Evolutionary conservation across 2,113 vertebrate genomes (phyloP), one percentile per base, ranked within the genome.

Genomic region (Pachypanchax playfairii): DNA sequence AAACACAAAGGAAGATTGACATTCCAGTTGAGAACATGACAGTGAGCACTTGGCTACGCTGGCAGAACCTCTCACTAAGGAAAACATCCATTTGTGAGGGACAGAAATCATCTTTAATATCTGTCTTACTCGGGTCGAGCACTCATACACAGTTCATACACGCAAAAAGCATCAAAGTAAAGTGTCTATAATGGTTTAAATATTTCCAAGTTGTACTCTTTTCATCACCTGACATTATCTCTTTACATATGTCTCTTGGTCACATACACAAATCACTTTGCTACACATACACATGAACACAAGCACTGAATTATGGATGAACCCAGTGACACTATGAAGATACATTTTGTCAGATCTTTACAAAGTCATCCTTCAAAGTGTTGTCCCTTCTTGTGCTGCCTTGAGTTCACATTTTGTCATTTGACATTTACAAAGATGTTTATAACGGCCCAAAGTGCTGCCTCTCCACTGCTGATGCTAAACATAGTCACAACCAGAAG

Each of bases 281-380:
- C 8, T 46, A 13, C 41, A 24, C 21, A 12, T 21, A 46, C 9
- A 46, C 59, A 66, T 25, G 36, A 33, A 57, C 48, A 78, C 68
- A 63, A 38, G 22, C 56, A 11, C 72, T 90, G 81, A 84, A 89
- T 88, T 86, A 90, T 89, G 75, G 80, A 90, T 89, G 82, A 87
- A 77, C 70, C 60, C 49, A 18, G 59, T 77, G 80, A 84, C 79
- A 86, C 80, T 46, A 66, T 64, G 85, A 77, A 82, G 82, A 86
- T 87, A 73, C 80, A 82, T 88, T 62, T 88, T 86, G 83, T 89
- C 86, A 85, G 69, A 77, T 79, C 77, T 68, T 65, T 65, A 82
- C 83, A 83, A 73, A 84, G 80, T 84, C 75, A 53, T 80, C 64
- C 65, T 83, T 81, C 75, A 74, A 74, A 80, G 60, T 60, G 55